phyloP scores from a whole-genome alignment of 2,113 vertebrate genomes.

The Chaetodon trifascialis region DNA sequence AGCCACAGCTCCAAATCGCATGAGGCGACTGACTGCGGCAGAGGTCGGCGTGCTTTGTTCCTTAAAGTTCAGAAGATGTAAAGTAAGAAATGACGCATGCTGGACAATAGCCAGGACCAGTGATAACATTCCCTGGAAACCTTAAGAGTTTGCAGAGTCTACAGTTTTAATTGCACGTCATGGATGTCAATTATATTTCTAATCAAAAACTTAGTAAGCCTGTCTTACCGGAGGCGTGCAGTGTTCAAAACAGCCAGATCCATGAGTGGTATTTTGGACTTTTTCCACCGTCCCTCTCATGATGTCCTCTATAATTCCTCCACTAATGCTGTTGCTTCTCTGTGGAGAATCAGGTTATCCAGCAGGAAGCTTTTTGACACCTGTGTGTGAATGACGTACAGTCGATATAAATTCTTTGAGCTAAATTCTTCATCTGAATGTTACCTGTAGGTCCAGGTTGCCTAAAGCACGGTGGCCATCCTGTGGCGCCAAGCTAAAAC shows the following conservation, averaged over 20 bases:
- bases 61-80: constrained; percentile 63
- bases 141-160: background rate
- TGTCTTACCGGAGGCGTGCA: constrained; percentile 87
- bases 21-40: constrained; percentile 79
- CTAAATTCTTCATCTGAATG: constrained; percentile 74
- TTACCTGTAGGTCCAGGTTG: constrained; percentile 57
- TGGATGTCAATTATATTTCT: constrained; percentile 33
- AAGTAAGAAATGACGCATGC: constrained; percentile 13
- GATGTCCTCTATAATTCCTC: constrained; percentile 35
- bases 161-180: constrained; percentile 26
- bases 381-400: constrained; percentile 73
- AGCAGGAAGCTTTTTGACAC: constrained; percentile 33
- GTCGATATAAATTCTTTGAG: constrained; percentile 67
- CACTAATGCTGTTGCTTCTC: constrained; percentile 35
- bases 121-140: constrained; percentile 2
- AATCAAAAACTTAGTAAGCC: constrained; percentile 36
- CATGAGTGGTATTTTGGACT: constrained; percentile 83
- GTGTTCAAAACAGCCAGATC: constrained; percentile 85
- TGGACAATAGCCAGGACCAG: background rate
- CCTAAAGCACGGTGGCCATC: constrained; percentile 50
- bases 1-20: constrained; percentile 87
- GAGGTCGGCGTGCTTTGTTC: constrained; percentile 80
- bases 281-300: constrained; percentile 86
- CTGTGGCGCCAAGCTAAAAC: constrained; percentile 29
- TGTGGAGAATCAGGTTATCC: constrained; percentile 46